A percentile compares a stretch with the other conserved stretches of the same genome.
These are phyloP conservation scores for Stictonetta naevosa DNA, from an alignment of 2,113 vertebrate genomes.

Conservation along the genomic window DNA sequence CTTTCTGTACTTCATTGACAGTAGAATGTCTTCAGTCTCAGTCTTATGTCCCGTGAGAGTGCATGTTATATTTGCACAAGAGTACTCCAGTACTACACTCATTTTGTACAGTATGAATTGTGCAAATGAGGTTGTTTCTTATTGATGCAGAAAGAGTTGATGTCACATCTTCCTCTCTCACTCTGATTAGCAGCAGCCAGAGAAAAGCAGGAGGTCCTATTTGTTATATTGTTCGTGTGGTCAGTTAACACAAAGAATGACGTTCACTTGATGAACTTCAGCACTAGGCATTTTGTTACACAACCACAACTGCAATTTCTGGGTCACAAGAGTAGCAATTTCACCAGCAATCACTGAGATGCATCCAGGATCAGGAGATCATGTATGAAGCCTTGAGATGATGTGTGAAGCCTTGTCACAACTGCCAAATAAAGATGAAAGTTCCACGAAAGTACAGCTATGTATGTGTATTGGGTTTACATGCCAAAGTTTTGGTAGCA, in stretches of 20 bases:
- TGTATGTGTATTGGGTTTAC: background rate
- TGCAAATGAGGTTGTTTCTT: background rate
- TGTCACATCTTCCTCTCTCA: background rate
- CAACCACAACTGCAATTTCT: background rate
- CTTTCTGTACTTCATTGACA: background rate
- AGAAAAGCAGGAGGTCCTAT: background rate
- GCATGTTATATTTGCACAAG: background rate
- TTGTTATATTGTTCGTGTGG: fast-evolving
- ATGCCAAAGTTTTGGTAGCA: background rate
- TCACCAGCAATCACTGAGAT: background rate
- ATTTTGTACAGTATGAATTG: background rate
- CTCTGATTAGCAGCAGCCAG: background rate
- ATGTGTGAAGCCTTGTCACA: background rate
- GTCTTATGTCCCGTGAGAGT: background rate
- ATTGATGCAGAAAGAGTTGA: background rate
- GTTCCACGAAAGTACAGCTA: background rate
- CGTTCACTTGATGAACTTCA: background rate
- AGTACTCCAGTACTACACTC: background rate
- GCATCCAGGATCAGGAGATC: background rate
- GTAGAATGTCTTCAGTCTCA: background rate
- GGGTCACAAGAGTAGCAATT: background rate
- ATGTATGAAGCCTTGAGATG: too few species aligned
- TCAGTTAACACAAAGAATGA: background rate
- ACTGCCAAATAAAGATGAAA: background rate
- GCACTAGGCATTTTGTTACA: background rate